These are phyloP conservation scores for Hoplostethus atlanticus DNA, from an alignment of 2,797 vertebrate species.

Conservation along the genomic window DNA sequence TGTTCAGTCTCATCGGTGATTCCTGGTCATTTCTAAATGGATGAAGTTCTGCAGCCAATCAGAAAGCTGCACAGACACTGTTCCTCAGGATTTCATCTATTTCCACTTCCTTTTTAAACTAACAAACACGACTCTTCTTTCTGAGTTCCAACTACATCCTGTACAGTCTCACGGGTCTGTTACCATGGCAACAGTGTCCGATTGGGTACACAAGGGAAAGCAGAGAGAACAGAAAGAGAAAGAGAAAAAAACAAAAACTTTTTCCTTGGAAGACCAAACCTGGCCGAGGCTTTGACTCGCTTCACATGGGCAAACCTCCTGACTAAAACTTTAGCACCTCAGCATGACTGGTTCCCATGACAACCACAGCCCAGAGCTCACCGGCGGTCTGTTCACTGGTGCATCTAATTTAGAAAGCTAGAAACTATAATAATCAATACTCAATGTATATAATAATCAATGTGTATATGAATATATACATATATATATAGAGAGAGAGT, in stretches of 20 bases:
- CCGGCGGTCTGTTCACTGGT: conserved; percentile 25
- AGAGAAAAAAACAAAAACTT: conserved; percentile 17
- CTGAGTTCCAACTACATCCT: conserved; percentile 61
- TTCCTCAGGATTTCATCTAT: conserved; percentile 54
- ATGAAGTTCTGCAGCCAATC: conserved; percentile 53
- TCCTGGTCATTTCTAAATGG: conserved; percentile 54
- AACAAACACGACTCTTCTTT: conserved; percentile 64
- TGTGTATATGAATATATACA: too few species aligned
- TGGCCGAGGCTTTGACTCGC: conserved; percentile 28
- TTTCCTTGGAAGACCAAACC: conserved; percentile 43
- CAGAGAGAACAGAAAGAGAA: conserved; percentile 27
- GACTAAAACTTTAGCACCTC: conserved; percentile 45
- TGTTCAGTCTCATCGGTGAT: too few species aligned
- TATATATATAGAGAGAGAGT: too few species aligned
- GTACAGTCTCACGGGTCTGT: conserved; percentile 58
- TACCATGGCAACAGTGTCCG: conserved; percentile 69
- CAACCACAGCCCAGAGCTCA: conserved; percentile 56
- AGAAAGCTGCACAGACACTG: background rate
- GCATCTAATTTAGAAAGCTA: conserved; percentile 57
- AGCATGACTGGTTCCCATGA: conserved; percentile 56
- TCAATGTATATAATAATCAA: too few species aligned
- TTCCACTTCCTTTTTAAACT: conserved; percentile 58
- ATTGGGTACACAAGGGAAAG: conserved; percentile 51
- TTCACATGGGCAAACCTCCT: conserved; percentile 17
- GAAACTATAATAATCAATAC: background rate